Percentiles rank a stretch among this genome's conserved stretches.
phyloP scores from a whole-genome alignment of 2,113 vertebrate species.

The Equus quagga region DNA sequence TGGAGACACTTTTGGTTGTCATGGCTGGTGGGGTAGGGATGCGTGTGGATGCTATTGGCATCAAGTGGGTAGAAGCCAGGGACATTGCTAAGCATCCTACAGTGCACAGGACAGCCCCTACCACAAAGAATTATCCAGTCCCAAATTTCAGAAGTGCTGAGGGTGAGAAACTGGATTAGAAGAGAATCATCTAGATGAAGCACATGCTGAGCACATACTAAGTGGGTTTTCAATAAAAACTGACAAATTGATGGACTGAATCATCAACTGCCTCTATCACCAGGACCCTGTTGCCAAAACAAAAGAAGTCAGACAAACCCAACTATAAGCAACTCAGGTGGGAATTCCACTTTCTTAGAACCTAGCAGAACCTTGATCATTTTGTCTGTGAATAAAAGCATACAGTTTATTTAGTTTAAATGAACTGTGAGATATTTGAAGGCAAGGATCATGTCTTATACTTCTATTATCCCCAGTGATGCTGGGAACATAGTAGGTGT shows the following conservation, averaged over 20 bases:
- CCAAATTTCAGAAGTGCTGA: background rate
- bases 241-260: constrained; percentile 33
- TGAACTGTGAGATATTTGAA: background rate
- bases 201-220: background rate
- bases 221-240: constrained; percentile 51
- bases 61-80: background rate
- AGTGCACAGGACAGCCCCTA: background rate
- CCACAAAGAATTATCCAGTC: background rate
- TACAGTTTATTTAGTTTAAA: constrained; percentile 28
- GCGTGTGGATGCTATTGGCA: background rate
- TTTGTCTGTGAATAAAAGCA: constrained; percentile 4
- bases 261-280: background rate
- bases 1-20: background rate
- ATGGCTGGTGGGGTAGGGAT: background rate
- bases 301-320: constrained; percentile 38
- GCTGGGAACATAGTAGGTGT: background rate
- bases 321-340: background rate
- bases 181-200: background rate
- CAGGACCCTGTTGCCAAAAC: background rate
- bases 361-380: background rate
- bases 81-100: background rate
- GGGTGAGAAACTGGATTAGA: constrained; percentile 2
- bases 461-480: constrained; percentile 10
- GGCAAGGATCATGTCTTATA: background rate
- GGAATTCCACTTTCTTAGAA: constrained; percentile 38